Percentiles rank a stretch among this genome's conserved stretches.
Evolutionary conservation across 2,113 vertebrate genomes (phyloP).

Genomic region (Oreochromis spilurus): DNA sequence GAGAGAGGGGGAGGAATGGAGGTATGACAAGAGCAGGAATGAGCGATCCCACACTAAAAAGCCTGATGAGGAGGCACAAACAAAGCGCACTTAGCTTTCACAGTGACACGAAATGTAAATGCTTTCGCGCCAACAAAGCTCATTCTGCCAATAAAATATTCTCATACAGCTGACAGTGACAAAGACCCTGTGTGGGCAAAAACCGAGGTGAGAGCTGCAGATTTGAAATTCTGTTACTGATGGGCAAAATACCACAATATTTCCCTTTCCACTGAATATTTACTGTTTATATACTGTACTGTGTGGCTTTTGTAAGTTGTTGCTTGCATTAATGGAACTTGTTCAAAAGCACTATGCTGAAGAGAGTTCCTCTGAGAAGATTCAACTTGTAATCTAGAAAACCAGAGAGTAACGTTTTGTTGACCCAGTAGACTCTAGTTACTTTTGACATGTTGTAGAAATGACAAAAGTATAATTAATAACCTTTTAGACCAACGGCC

Average conservation of each 20-base stretch:
- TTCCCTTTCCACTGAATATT: background rate
- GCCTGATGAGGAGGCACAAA: conserved; percentile 3
- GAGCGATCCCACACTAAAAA: background rate
- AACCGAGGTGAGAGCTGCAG: background rate
- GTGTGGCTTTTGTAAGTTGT: background rate
- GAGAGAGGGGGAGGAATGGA: background rate
- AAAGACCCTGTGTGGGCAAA: background rate
- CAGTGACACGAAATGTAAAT: background rate
- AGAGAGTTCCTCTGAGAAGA: background rate
- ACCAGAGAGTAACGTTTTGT: background rate
- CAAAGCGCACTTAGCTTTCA: background rate
- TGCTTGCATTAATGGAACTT: background rate
- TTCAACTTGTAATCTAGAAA: background rate
- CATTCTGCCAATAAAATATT: conserved; percentile 17
- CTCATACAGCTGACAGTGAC: background rate
- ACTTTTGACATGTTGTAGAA: background rate
- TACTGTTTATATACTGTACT: background rate
- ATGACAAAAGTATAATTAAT: background rate
- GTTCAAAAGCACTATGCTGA: background rate
- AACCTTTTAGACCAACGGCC: background rate
- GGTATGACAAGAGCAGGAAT: conserved; percentile 11
- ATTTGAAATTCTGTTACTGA: background rate
- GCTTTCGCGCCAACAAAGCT: background rate
- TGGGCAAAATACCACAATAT: background rate
- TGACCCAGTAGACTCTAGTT: background rate